Base-by-base conservation (phyloP, 2,888 invertebrate genomes). In the Trichopoda pennipes region DNA sequence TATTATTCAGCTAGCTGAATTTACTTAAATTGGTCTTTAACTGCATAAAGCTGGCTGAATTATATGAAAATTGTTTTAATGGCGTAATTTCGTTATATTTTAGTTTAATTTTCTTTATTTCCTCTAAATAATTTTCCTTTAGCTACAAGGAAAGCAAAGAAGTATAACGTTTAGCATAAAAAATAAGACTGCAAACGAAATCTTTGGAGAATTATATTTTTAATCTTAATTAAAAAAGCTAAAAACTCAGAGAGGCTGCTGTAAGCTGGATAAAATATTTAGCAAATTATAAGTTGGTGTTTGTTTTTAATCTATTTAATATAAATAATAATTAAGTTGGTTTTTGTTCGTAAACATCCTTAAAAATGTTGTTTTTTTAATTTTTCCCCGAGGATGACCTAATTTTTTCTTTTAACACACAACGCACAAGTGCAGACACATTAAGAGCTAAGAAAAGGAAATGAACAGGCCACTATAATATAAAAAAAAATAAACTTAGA, bases 161-260 rank as follows among this genome's bases (percentile, higher is more conserved):
- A 14, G 16, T 42, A 9, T 16, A 7, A 8, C 9, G 35, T 6
- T 9, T 35, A 10, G 9, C 3, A 1, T 38, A 12, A 2, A 12
- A 38, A 38, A 38, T 12, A 8, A 3, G 12, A 1, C 38, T 38
- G 12, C 2, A 38, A 38, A 38, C 10, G 12, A 38, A 38, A 38
- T 35, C 1, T 12, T 3, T 38, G 6, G 10, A 32, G 16, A 47
- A 69, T 44, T 55, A 42, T 68, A 69, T 21, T 21, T n/a, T 77
- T 69, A 63, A 63, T 38, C 38, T 64, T 70, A 70, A 58, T 70
- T 64, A 58, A 77, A 78, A n/a, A 78, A 63, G 35, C 7, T 32
- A 16, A 61, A n/a, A 61, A 68, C 53, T 68, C 44, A 21, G 38
- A 63, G 16, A 44, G 16, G 0, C 16, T n/a, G 16, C n/a, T 3